A percentile compares a stretch with the other conserved stretches of the same genome.
These are phyloP conservation scores for Oscarella lobularis DNA, from an alignment of 37 sponge, comb jelly and placozoan species.

Conservation along the genomic window DNA sequence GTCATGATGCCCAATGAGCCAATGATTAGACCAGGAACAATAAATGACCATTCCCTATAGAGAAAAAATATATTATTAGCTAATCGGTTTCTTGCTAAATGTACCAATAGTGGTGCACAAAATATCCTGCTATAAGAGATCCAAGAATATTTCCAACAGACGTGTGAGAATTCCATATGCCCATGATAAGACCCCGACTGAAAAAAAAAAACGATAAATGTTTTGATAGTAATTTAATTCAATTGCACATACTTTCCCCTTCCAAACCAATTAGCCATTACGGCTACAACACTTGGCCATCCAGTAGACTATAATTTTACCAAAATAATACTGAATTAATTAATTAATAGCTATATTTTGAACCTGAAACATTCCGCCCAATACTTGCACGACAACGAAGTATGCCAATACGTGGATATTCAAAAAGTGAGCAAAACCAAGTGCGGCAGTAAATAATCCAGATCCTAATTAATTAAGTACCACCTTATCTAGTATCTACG, in stretches of 20 bases:
- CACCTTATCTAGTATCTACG: no score
- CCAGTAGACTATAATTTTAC: slow-evolving; percentile 62
- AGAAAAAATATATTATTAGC: background rate
- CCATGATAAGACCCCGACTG: slow-evolving; percentile 89
- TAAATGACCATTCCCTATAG: slow-evolving; percentile 36
- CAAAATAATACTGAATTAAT: background rate
- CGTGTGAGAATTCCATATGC: slow-evolving; percentile 88
- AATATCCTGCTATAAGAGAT: slow-evolving; percentile 68
- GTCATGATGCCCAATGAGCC: slow-evolving; percentile 17
- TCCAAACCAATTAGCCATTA: slow-evolving; percentile 87
- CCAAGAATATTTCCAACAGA: slow-evolving; percentile 94
- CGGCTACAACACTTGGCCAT: slow-evolving; percentile 84
- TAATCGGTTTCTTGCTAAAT: background rate
- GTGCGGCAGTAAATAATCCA: slow-evolving; percentile 11
- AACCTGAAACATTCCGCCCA: slow-evolving; percentile 55
- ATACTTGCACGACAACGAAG: slow-evolving; percentile 73
- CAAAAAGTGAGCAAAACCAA: slow-evolving; percentile 68
- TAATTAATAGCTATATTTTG: background rate
- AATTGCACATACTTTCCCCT: slow-evolving; percentile 46
- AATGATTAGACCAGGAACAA: slow-evolving; percentile 44
- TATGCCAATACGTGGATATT: slow-evolving; percentile 65
- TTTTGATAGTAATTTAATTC: background rate
- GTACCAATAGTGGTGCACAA: slow-evolving; percentile 27
- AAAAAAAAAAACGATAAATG: background rate
- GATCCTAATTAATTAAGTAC: no score